Percentiles rank a stretch among this genome's conserved stretches.
These are phyloP conservation scores for Calypte anna DNA, from an alignment of 2,113 vertebrate species.

Conservation along the genomic window DNA sequence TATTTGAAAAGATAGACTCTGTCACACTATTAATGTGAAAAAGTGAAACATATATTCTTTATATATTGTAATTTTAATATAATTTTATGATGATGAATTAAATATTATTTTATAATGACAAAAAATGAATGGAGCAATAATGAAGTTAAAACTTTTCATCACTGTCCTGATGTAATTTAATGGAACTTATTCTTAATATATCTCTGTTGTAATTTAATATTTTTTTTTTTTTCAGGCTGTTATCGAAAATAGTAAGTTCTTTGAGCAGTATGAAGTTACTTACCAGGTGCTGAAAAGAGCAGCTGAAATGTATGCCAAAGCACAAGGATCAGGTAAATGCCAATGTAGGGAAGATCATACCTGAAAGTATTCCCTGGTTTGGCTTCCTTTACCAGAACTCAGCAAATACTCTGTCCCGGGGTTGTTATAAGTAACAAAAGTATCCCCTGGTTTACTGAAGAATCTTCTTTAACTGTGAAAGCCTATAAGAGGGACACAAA, in stretches of 20 bases:
- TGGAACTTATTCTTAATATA: background rate
- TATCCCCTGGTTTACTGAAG: background rate
- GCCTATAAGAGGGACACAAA: background rate
- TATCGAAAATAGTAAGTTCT: conserved; percentile 94
- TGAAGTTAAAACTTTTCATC: background rate
- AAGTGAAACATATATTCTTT: background rate
- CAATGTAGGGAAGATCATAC: background rate
- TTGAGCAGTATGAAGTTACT: conserved; percentile 94
- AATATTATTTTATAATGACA: background rate
- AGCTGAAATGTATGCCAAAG: conserved; percentile 91
- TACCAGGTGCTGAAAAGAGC: conserved; percentile 89
- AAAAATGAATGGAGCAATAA: background rate
- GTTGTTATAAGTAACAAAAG: background rate
- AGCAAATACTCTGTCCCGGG: background rate
- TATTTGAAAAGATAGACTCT: background rate
- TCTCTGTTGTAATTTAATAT: background rate
- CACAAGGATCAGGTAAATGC: conserved; percentile 89
- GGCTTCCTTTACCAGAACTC: background rate
- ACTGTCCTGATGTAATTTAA: background rate
- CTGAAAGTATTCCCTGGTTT: background rate
- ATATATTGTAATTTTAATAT: background rate
- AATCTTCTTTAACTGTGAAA: background rate
- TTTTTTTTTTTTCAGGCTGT: conserved; percentile 81
- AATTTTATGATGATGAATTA: background rate
- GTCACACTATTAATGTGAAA: background rate